These are phyloP conservation scores for Cassiopea xamachana DNA, from an alignment of 30 jellyfish, hydroid and myxozoan species.

Conservation along the genomic window DNA sequence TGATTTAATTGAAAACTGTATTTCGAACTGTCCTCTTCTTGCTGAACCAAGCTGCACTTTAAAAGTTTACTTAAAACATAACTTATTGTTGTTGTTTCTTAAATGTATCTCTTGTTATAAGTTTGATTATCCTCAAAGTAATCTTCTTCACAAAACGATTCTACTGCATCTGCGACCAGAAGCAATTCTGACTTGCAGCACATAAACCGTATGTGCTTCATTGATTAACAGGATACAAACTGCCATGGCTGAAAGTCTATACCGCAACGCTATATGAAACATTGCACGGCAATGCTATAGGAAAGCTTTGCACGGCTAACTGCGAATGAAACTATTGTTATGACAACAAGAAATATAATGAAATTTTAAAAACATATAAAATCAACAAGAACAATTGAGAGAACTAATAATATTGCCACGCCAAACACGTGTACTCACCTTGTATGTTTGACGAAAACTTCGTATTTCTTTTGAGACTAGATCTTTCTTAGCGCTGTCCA, in stretches of 20 bases:
- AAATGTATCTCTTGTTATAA: neutral
- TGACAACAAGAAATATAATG: neutral
- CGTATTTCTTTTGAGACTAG: conserved; percentile 98
- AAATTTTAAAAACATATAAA: too few relatives aligned
- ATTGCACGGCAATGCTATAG: neutral
- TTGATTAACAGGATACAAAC: neutral
- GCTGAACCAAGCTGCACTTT: neutral
- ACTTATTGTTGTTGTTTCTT: neutral
- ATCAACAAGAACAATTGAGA: neutral
- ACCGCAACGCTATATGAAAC: neutral
- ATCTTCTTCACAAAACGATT: neutral
- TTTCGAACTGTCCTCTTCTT: neutral
- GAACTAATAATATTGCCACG: neutral
- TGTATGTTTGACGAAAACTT: conserved; percentile 95
- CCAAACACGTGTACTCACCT: conserved; percentile 62
- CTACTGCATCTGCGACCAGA: neutral
- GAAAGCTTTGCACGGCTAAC: neutral
- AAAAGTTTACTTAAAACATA: neutral
- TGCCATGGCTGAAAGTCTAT: neutral
- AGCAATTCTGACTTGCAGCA: neutral
- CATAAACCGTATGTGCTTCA: neutral
- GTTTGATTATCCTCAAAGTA: neutral
- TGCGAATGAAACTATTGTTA: neutral
- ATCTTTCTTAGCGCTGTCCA: conserved; percentile 95
- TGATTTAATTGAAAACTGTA: neutral